A percentile compares a stretch with the other conserved stretches of the same genome.
Evolutionary conservation across 2,797 vertebrate species (phyloP).

Genomic region (Chelmon rostratus): DNA sequence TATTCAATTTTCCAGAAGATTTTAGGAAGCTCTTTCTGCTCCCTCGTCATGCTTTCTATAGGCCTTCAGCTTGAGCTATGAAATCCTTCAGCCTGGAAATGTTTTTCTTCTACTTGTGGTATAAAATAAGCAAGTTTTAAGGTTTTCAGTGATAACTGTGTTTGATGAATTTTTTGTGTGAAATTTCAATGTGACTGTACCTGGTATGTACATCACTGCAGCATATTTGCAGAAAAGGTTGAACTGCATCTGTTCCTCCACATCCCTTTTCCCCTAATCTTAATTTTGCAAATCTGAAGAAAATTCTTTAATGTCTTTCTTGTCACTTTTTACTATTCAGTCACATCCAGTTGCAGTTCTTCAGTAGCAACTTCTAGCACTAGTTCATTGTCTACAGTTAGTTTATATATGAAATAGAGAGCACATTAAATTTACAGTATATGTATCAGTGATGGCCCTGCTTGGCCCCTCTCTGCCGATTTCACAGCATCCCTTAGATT

Average conservation of each 20-base stretch:
- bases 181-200: too few relatives aligned
- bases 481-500: conserved; percentile 16
- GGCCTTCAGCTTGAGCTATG: not conserved
- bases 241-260: too few relatives aligned
- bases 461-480: conserved; percentile 15
- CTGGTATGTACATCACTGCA: too few relatives aligned
- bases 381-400: not conserved
- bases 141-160: not conserved
- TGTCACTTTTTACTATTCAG: too few relatives aligned
- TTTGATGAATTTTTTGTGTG: not conserved
- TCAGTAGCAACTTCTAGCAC: not conserved
- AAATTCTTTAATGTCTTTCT: too few relatives aligned
- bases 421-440: not conserved
- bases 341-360: not conserved
- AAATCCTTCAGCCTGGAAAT: not conserved
- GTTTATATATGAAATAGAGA: not conserved
- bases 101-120: not conserved
- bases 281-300: too few relatives aligned
- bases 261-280: too few relatives aligned
- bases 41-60: not conserved
- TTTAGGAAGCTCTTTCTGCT: not conserved
- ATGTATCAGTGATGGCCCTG: not conserved
- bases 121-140: not conserved
- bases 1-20: not conserved
- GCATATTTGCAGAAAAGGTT: too few relatives aligned